phyloP scores from a whole-genome alignment of 1,140 invertebrate genomes.

The Cherax destructor region DNA sequence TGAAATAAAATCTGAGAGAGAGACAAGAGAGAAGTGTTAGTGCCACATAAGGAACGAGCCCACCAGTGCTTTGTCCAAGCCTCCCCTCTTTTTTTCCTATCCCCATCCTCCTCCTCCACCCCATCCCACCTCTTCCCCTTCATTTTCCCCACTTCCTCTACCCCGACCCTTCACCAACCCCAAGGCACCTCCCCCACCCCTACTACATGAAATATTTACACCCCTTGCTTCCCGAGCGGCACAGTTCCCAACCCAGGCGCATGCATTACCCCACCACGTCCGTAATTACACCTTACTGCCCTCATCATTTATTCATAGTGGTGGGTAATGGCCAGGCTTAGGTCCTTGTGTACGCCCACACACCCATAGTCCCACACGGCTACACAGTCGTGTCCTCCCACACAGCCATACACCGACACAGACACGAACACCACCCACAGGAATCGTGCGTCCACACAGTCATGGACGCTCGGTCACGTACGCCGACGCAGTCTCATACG shows the following conservation, averaged over 20 bases:
- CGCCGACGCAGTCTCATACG: too few species aligned
- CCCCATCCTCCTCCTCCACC: too few species aligned
- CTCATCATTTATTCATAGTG: conserved; percentile 31
- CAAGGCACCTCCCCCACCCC: neutral
- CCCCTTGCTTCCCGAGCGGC: conserved; percentile 5
- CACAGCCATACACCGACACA: neutral
- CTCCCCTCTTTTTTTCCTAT: neutral
- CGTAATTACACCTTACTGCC: conserved; percentile 10
- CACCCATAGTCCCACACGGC: neutral
- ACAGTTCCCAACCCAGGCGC: conserved; percentile 33
- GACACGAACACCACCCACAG: neutral
- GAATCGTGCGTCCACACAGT: too few species aligned
- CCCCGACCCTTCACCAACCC: too few species aligned
- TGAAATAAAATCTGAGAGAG: too few species aligned
- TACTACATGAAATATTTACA: conserved; percentile 27
- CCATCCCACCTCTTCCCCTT: neutral
- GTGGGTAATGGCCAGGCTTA: conserved; percentile 7
- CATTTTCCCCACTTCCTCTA: too few species aligned
- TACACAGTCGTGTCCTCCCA: neutral
- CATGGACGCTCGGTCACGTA: too few species aligned
- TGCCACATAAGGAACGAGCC: neutral
- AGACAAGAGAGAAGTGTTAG: too few species aligned
- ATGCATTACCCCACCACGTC: conserved; percentile 28
- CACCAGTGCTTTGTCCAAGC: neutral
- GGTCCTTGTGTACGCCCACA: too few species aligned